Evolutionary conservation across 2,888 invertebrate species (phyloP).

Genomic region (Drosophila greeni): DNA sequence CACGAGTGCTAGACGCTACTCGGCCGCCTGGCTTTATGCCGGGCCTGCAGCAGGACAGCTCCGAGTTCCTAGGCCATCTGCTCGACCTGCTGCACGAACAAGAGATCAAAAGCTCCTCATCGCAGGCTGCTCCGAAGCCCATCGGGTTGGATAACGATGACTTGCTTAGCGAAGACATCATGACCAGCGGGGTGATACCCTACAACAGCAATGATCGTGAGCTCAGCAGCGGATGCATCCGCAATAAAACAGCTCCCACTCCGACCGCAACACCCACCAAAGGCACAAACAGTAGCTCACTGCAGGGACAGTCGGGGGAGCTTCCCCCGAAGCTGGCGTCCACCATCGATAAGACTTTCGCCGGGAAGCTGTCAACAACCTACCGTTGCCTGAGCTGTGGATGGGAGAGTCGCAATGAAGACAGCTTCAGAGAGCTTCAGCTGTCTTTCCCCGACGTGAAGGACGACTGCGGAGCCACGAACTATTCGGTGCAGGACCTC

Average conservation of each 20-base stretch:
- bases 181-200: conserved; percentile 57
- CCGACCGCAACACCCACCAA: conserved; percentile 43
- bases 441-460: conserved; percentile 85
- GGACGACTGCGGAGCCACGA: conserved; percentile 75
- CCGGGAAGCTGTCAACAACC: conserved; percentile 87
- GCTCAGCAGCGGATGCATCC: conserved; percentile 31
- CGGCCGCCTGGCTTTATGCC: conserved; percentile 88
- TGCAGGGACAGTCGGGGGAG: conserved; percentile 23
- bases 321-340: conserved; percentile 55
- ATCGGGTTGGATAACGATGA: conserved; percentile 6
- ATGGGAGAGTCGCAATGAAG: conserved; percentile 85
- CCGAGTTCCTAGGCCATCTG: conserved; percentile 88
- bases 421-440: conserved; percentile 89
- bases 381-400: conserved; percentile 87
- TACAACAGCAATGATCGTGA: conserved; percentile 55
- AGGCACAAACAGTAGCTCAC: conserved; percentile 25
- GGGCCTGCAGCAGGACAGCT: conserved; percentile 92
- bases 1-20: conserved; percentile 84
- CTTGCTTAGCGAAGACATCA: conserved; percentile 45
- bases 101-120: conserved; percentile 78
- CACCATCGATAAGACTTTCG: conserved; percentile 84
- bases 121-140: conserved; percentile 5
- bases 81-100: conserved; percentile 85
- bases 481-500: conserved; percentile 86
- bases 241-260: conserved; percentile 29